phyloP scores from a whole-genome alignment of 1,140 invertebrate genomes.

The Drosophila repleta region DNA sequence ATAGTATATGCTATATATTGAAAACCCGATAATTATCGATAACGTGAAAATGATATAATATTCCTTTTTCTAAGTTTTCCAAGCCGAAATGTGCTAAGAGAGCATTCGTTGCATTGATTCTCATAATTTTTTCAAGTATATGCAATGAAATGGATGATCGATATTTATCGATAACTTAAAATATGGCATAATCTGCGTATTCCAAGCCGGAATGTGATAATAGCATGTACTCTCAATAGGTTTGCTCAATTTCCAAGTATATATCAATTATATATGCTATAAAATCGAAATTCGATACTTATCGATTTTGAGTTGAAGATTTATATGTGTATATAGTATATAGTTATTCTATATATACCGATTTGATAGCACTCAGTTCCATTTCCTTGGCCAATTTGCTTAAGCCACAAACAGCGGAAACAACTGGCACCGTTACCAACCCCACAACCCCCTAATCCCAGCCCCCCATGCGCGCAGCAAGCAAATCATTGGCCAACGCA shows the following conservation, averaged over 20 bases:
- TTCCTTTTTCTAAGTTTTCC: too few species aligned
- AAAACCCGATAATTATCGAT: background rate
- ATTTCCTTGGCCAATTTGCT: background rate
- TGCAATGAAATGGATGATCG: background rate
- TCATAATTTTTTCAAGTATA: too few species aligned
- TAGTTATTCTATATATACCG: too few species aligned
- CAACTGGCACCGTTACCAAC: background rate
- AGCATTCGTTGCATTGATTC: too few species aligned
- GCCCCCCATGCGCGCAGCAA: background rate
- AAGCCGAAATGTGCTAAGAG: too few species aligned
- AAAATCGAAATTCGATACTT: background rate
- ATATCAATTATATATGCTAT: too few species aligned
- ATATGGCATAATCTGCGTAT: background rate
- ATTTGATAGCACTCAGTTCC: background rate
- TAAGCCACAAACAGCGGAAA: slow-evolving; percentile 1
- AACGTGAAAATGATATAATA: too few species aligned
- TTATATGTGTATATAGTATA: too few species aligned
- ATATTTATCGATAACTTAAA: background rate
- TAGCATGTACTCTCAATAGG: too few species aligned
- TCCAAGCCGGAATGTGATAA: too few species aligned
- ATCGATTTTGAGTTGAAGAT: background rate
- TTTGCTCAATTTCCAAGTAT: too few species aligned
- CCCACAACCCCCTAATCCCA: background rate
- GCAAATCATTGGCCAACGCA: background rate
- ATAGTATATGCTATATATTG: too few species aligned